Evolutionary conservation across 2,797 vertebrate species (phyloP).

Genomic region (Typhlichthys subterraneus): DNA sequence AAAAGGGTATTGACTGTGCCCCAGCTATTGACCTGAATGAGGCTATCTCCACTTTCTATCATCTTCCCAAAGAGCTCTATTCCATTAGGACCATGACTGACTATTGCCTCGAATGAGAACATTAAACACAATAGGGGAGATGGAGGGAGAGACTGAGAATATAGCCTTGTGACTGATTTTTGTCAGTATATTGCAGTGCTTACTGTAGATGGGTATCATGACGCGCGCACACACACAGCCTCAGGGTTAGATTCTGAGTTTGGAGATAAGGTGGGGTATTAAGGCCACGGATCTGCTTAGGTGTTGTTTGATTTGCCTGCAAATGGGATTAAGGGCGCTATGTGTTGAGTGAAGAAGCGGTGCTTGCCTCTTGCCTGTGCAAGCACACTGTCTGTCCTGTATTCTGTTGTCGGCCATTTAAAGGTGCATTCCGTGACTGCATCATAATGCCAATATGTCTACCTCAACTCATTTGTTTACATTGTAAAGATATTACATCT

Average conservation of each 20-base stretch:
- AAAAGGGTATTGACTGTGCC: slow-evolving; percentile 39
- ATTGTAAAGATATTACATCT: neutral
- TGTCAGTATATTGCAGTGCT: slow-evolving; percentile 19
- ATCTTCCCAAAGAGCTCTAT: slow-evolving; percentile 53
- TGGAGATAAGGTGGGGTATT: slow-evolving; percentile 60
- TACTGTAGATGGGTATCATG: slow-evolving; percentile 37
- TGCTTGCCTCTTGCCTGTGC: no score
- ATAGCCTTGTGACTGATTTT: slow-evolving; percentile 44
- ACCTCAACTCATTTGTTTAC: no score
- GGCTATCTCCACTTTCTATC: slow-evolving; percentile 48
- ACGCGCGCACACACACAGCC: slow-evolving; percentile 4
- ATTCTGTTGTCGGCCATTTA: no score
- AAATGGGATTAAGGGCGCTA: slow-evolving; percentile 66
- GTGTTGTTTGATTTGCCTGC: slow-evolving; percentile 66
- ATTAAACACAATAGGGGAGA: slow-evolving; percentile 45
- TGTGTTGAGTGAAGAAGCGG: slow-evolving; percentile 45
- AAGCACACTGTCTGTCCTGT: no score
- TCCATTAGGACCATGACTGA: slow-evolving; percentile 46
- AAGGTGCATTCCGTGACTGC: no score
- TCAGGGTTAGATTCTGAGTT: slow-evolving; percentile 34
- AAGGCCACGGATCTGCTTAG: slow-evolving; percentile 61
- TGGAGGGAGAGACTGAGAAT: slow-evolving; percentile 11
- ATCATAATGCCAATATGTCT: no score
- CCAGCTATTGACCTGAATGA: slow-evolving; percentile 54
- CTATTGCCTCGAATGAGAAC: slow-evolving; percentile 54